Evolutionary conservation across 1,140 invertebrate genomes (phyloP).

Genomic region (Drosophila virilis): DNA sequence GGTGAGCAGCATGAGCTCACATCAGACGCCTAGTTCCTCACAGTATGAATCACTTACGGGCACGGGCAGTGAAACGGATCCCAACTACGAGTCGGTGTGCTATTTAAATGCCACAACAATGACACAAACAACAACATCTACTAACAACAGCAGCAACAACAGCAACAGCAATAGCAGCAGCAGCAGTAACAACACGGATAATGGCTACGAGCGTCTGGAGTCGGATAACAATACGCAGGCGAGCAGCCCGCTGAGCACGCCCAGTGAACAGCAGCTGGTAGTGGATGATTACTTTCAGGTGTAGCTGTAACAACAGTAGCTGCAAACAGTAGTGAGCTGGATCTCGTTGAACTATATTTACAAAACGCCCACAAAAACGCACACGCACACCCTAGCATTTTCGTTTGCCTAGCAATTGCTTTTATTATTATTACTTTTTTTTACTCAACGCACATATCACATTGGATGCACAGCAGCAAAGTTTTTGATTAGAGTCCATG

Average conservation of each 20-base stretch:
- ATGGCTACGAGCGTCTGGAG: constrained; percentile 72
- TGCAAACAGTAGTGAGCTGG: constrained; percentile 55
- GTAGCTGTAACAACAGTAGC: constrained; percentile 34
- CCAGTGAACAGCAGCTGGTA: constrained; percentile 60
- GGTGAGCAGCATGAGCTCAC: constrained; percentile 52
- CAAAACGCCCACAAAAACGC: constrained; percentile 3
- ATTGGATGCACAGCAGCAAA: constrained; percentile 42
- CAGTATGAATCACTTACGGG: constrained; percentile 90
- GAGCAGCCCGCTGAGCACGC: constrained; percentile 69
- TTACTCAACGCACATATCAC: constrained; percentile 60
- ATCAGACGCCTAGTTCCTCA: constrained; percentile 61
- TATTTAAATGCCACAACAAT: constrained; percentile 68
- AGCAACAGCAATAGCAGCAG: constrained; percentile 9
- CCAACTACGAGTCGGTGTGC: constrained; percentile 89
- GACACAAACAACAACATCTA: constrained; percentile 27
- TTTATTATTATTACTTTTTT: constrained; percentile 23
- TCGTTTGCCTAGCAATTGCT: constrained; percentile 73
- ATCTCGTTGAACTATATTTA: constrained; percentile 49
- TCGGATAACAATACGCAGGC: constrained; percentile 70
- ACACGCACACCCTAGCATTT: constrained; percentile 23
- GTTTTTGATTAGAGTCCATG: constrained; percentile 52
- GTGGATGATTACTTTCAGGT: constrained; percentile 82
- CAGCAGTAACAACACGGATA: constrained; percentile 38
- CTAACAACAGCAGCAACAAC: constrained; percentile 35
- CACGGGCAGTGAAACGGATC: constrained; percentile 89